phyloP scores from a whole-genome alignment of 2,113 vertebrate species.

The Upupa epops region DNA sequence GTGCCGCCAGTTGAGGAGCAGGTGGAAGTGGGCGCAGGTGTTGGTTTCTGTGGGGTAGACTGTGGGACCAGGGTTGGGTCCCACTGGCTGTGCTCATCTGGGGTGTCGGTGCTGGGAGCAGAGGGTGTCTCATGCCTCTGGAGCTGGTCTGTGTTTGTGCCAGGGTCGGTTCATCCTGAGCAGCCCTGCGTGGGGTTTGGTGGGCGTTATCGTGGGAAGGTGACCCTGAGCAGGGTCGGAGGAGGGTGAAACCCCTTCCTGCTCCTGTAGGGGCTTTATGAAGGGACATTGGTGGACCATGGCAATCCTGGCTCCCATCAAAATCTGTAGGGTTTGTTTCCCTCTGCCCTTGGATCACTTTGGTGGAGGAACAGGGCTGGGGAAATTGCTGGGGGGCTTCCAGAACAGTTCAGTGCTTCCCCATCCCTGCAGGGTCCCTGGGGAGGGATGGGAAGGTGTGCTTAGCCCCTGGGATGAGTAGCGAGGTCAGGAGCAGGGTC shows the following conservation, averaged over 20 bases:
- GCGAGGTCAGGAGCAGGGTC: too few species aligned
- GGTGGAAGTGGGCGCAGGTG: neutral
- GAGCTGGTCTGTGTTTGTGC: neutral
- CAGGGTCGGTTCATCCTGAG: neutral
- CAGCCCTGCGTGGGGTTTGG: fast-evolving
- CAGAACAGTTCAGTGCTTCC: neutral
- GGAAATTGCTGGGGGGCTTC: neutral
- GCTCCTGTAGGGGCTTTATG: fast-evolving
- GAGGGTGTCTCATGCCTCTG: fast-evolving
- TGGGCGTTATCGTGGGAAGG: fast-evolving
- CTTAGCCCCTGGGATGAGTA: neutral
- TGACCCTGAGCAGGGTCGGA: fast-evolving
- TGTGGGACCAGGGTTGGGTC: neutral
- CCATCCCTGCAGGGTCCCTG: neutral
- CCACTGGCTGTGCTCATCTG: fast-evolving
- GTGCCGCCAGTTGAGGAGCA: neutral
- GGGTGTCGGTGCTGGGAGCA: neutral
- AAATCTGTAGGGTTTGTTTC: too few species aligned
- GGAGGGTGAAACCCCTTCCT: neutral
- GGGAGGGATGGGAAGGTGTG: neutral
- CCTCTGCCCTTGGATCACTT: neutral
- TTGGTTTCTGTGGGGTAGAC: fast-evolving
- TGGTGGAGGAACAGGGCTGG: neutral
- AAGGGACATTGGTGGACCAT: neutral
- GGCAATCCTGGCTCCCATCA: too few species aligned